Conservation (phyloP, 1,140 invertebrate species). For the Conopomorpha cramerella region DNA sequence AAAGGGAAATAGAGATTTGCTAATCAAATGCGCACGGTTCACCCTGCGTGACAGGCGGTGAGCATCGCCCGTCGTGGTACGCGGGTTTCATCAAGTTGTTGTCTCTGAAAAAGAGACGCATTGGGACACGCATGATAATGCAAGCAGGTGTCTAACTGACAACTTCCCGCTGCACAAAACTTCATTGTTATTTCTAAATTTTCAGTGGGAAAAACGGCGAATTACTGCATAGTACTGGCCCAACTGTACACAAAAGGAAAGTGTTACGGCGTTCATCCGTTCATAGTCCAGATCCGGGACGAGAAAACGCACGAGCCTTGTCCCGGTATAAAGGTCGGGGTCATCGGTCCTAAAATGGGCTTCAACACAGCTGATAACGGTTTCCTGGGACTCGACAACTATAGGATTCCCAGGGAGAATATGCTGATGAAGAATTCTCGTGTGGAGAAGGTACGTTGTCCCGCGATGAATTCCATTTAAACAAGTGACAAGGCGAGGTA, state of each 20-base stretch:
- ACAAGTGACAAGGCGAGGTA: too few species aligned
- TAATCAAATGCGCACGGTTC: too few species aligned
- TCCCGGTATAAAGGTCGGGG: slow-evolving; percentile 87
- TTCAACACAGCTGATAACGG: slow-evolving; percentile 91
- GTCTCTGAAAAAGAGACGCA: too few species aligned
- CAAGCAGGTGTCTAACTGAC: too few species aligned
- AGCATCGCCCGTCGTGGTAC: too few species aligned
- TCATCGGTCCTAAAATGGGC: slow-evolving; percentile 91
- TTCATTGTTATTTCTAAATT: too few species aligned
- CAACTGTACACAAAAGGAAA: slow-evolving; percentile 84
- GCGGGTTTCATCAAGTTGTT: too few species aligned
- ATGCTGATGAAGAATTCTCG: slow-evolving; percentile 96
- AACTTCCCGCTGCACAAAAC: too few species aligned
- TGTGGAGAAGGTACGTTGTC: slow-evolving; percentile 64
- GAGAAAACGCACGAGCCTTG: slow-evolving; percentile 84
- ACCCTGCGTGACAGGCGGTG: too few species aligned
- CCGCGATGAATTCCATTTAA: neutral
- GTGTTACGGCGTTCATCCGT: slow-evolving; percentile 87
- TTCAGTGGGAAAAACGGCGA: slow-evolving; percentile 90
- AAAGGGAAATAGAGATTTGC: too few species aligned
- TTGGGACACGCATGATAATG: too few species aligned
- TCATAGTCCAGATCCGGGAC: slow-evolving; percentile 89
- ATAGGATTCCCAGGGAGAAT: slow-evolving; percentile 82
- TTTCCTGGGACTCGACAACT: slow-evolving; percentile 81
- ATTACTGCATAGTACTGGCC: slow-evolving; percentile 86